Evolutionary conservation across 2,797 vertebrate species (phyloP), one percentile per base, ranked within the genome.

Genomic region (Anguilla marmorata): DNA sequence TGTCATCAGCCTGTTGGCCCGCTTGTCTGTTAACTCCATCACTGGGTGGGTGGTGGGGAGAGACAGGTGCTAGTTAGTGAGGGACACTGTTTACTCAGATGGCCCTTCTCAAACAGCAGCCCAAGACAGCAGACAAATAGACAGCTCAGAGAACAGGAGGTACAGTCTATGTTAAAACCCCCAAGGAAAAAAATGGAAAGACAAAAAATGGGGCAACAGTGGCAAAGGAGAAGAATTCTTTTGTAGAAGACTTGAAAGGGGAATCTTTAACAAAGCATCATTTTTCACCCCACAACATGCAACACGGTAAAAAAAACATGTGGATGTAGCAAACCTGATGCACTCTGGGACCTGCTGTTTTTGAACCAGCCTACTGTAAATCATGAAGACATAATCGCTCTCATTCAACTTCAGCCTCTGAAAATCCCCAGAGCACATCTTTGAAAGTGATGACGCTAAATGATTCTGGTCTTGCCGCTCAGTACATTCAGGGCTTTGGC

Each of bases 1-100:
- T 0, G 97, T 98, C 91, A 95, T 94, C 66, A 98, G 91, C 85
- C 85, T 93, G 91, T 95, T 95, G 45, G 96, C 95, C 0, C 87
- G 93, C 87, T 94, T 94, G 1, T 93, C 93, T 0, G 45, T 90
- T 50, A 98, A 90, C 66, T 92, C 56, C 90, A 97, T 84, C 11
- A 95, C 98, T 98, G 88, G 30, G 5, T 37, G 88, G 63, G 0
- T 1, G 87, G 1, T 37, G 58, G 66, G 21, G 45, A 16, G 50
- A 52, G 50, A 16, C 30, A 80, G 52, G 74, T 0, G 45, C n/a
- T 37, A 27, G 63, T 69, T n/a, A 74, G 48, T 69, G 41, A 88
- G 82, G 60, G 24, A 69, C 16, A 21, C 60, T 14, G 33, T 63
- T 63, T 21, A 16, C 27, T 69, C 21, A 41, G 33, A 16, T 6